Base-by-base conservation (phyloP, 1,140 invertebrate genomes). In the Penaeus chinensis region DNA sequence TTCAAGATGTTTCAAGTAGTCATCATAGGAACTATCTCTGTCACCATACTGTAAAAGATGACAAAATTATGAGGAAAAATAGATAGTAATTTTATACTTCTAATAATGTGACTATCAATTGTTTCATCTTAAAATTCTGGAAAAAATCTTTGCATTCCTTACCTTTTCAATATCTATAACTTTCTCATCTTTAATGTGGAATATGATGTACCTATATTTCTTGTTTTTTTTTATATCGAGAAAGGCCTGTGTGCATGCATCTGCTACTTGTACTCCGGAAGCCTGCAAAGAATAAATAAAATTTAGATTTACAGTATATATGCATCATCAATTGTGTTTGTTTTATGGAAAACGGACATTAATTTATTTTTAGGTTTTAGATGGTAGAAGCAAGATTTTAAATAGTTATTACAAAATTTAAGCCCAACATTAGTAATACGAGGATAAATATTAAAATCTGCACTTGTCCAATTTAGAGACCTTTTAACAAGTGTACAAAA, bases 201-300 rank as follows among this genome's bases (percentile, higher is more conserved):
- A 98, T 92, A 98, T 97, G 82, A 98, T 97, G 94, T 98, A 98
- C 92, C 97, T 96, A 94, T 98, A 96, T 92, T 98, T 98, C 94
- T 98, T 98, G 93, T 98, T 97, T 94, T 98, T 98, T 94, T 98
- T 98, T 90, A 98, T 98, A 94, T 98, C 97, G 93, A 98, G 97
- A 93, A 98, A 98, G 90, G 96, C 97, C 79, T 96, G 97, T 94
- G 98, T 98, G 93, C 97, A 98, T 89, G 95, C 95, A 94, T 98
- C 97, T 90, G 97, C 96, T 87, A 98, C 97, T 93, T 97, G 98
- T 91, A 98, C 97, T 93, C 97, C 97, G 92, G 97, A 98, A 94
- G 97, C 97, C 97, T 98, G 93, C 89, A 94, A 94, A 85, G 89
- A 91, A 69, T n/a, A 65, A 32, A 5, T 42, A 79, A 20, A 20